phyloP scores from a whole-genome alignment of 1,140 invertebrate species.

The Anoplophora glabripennis region DNA sequence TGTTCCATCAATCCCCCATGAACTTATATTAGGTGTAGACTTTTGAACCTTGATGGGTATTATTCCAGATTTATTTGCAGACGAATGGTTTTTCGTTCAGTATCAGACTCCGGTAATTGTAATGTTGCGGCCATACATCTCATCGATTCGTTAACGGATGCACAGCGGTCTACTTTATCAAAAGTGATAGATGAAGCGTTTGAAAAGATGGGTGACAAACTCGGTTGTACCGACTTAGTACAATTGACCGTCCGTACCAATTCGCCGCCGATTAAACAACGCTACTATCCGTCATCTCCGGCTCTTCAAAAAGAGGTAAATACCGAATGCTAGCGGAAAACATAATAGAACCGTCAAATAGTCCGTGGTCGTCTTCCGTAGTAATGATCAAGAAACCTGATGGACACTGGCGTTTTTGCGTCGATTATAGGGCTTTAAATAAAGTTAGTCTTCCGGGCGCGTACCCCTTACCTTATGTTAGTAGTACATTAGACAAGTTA shows the following conservation, averaged over 20 bases:
- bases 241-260: background rate
- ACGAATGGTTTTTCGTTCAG: background rate
- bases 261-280: conserved; percentile 6
- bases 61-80: background rate
- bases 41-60: conserved; percentile 2
- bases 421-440: conserved; percentile 18
- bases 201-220: background rate
- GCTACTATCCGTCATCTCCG: conserved; percentile 9
- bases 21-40: conserved; percentile 8
- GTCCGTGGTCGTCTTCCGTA: conserved; percentile 49
- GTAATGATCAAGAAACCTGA: conserved; percentile 49
- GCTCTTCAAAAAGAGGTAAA: conserved; percentile 11
- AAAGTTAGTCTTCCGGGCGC: conserved; percentile 4
- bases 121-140: background rate
- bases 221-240: conserved; percentile 6
- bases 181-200: background rate
- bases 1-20: background rate
- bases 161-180: background rate
- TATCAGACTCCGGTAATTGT: background rate
- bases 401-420: conserved; percentile 42
- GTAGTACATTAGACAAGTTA: conserved; percentile 34
- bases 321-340: conserved; percentile 32
- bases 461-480: conserved; percentile 17
- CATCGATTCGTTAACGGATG: background rate
- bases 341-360: conserved; percentile 25